phyloP scores from a whole-genome alignment of 1,140 invertebrate species.

The Nephila pilipes region DNA sequence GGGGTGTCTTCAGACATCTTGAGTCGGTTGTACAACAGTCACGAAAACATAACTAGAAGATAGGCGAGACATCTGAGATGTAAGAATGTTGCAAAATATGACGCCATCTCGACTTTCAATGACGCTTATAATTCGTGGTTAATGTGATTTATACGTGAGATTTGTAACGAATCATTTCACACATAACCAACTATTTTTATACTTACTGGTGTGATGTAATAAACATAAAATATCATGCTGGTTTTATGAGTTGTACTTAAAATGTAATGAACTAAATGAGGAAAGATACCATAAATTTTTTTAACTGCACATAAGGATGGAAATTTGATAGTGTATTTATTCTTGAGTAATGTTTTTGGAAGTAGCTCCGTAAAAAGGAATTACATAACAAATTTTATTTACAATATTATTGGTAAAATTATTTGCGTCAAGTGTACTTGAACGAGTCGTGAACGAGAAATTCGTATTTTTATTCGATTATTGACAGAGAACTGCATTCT shows the following conservation, averaged over 20 bases:
- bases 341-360: too few species aligned
- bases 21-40: background rate
- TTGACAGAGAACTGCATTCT: too few species aligned
- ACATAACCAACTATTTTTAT: background rate
- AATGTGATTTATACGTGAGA: background rate
- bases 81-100: background rate
- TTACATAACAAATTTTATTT: too few species aligned
- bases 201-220: background rate
- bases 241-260: background rate
- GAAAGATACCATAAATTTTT: background rate
- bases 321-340: too few species aligned
- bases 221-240: background rate
- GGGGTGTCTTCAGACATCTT: background rate
- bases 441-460: too few species aligned
- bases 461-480: too few species aligned
- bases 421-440: too few species aligned
- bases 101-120: background rate
- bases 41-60: background rate
- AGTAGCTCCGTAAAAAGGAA: too few species aligned
- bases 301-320: too few species aligned
- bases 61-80: background rate
- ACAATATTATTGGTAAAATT: too few species aligned
- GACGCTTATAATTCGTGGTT: too few species aligned
- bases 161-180: background rate
- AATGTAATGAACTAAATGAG: background rate